Base-by-base conservation (phyloP, 2,797 vertebrate genomes). In the Syngnathus rostellatus region DNA sequence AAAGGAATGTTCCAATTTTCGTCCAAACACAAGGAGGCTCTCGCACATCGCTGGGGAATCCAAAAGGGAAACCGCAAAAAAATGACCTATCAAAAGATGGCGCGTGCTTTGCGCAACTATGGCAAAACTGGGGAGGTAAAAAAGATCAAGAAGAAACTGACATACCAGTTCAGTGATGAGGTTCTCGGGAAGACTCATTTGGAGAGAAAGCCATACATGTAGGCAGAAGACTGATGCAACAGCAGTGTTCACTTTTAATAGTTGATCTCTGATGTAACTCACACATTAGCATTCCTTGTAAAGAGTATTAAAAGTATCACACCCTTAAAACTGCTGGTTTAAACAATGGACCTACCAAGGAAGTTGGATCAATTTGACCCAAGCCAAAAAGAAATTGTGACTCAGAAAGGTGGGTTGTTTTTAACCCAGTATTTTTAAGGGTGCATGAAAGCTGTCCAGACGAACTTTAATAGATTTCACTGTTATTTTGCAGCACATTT, bases 71-170 rank as follows among this genome's bases (percentile, higher is more conserved):
- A 99, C 80, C 95, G 97, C 75, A 99, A 98, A 87, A 98, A 98
- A 88, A 99, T 99, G 97, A 99, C 97, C 77, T 99, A 99, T 78
- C 97, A 99, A 90, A 99, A 99, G 88, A 99, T 99, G 97, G 97
- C 97, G 6, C 91, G 97, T 7, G 97, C 97, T 4, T 84, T 99
- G 83, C 93, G 97, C 87, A 99, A 99, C 90, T 99, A 99, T 0
- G 95, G 97, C 87, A 98, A 99, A 90, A 99, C 97, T 1, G 97
- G 97, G n/a, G 96, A 99, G 84, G 97, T 99, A 71, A 95, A 94
- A 77, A 99, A 99, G 84, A 94, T 99, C 39, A 99, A 99, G 91
- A 98, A 98, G 88, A 99, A 99, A 91, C 86, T 99, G 81, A 99
- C 96, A 0, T 99, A 99, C 82, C 96, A 99, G 90, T 99, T 99